These are phyloP conservation scores for Neoarius graeffei DNA, from an alignment of 2,113 vertebrate species.

Conservation along the genomic window DNA sequence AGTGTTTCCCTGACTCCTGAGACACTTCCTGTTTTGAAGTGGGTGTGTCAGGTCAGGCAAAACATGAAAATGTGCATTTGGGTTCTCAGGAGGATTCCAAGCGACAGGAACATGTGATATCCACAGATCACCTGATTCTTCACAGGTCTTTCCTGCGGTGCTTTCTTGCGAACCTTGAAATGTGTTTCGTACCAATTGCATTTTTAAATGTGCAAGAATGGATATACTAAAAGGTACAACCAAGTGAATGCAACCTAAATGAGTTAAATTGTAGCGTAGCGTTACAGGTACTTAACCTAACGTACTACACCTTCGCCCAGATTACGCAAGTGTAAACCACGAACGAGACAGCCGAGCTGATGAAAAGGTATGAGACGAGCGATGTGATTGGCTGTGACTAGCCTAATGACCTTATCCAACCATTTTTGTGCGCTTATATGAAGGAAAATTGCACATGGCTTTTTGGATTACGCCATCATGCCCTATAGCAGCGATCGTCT, in stretches of 20 bases:
- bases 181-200: not conserved
- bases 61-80: not conserved
- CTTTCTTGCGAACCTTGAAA: not conserved
- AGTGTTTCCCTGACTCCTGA: not conserved
- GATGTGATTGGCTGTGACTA: not conserved
- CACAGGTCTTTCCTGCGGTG: not conserved
- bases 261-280: not conserved
- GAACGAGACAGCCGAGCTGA: not conserved
- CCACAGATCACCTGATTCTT: not conserved
- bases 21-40: not conserved
- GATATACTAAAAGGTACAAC: too few relatives aligned
- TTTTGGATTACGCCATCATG: not conserved
- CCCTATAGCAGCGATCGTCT: constrained; percentile 1
- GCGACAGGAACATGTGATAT: not conserved
- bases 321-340: not conserved
- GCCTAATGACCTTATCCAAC: not conserved
- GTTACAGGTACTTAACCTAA: not conserved
- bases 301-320: not conserved
- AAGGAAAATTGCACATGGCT: not conserved
- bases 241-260: not conserved
- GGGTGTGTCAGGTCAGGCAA: not conserved
- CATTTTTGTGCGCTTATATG: not conserved
- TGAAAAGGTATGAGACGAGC: not conserved
- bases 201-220: not conserved
- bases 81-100: not conserved